phyloP scores from a whole-genome alignment of 2,888 invertebrate genomes.

The Pyralis farinalis region DNA sequence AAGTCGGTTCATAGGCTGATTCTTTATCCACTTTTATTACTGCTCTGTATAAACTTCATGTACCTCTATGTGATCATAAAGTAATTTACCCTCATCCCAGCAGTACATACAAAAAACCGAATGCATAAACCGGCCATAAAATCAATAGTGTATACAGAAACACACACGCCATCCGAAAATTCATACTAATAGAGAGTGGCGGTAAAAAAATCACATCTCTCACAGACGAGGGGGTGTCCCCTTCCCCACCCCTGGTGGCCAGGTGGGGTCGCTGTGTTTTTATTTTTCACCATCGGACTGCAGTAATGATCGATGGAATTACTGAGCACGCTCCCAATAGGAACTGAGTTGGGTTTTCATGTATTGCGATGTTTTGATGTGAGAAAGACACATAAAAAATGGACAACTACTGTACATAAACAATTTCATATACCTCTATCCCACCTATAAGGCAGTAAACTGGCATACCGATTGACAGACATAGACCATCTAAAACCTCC shows the following conservation, averaged over 20 bases:
- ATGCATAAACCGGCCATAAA: conserved; percentile 8
- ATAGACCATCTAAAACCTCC: too few species aligned
- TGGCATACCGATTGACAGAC: too few species aligned
- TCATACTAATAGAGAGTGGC: conserved; percentile 63
- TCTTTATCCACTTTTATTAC: too few species aligned
- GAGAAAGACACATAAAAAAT: too few species aligned
- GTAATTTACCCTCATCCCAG: too few species aligned
- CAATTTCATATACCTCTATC: too few species aligned
- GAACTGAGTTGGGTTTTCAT: not conserved
- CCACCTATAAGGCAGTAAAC: too few species aligned
- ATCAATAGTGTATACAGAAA: conserved; percentile 11
- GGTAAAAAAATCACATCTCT: conserved; percentile 72
- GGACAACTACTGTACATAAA: too few species aligned
- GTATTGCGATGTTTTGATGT: too few species aligned
- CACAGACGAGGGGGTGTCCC: conserved; percentile 40
- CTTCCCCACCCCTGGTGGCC: conserved; percentile 30
- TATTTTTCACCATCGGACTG: conserved; percentile 79
- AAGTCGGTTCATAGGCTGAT: too few species aligned
- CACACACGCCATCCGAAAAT: conserved; percentile 27
- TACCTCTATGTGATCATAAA: too few species aligned
- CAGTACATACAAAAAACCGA: not conserved
- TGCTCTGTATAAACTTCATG: too few species aligned
- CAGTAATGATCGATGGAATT: conserved; percentile 80
- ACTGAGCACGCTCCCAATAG: conserved; percentile 46
- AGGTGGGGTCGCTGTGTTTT: conserved; percentile 70